phyloP scores from a whole-genome alignment of 1,140 invertebrate genomes.

The Cecropterus lyciades region DNA sequence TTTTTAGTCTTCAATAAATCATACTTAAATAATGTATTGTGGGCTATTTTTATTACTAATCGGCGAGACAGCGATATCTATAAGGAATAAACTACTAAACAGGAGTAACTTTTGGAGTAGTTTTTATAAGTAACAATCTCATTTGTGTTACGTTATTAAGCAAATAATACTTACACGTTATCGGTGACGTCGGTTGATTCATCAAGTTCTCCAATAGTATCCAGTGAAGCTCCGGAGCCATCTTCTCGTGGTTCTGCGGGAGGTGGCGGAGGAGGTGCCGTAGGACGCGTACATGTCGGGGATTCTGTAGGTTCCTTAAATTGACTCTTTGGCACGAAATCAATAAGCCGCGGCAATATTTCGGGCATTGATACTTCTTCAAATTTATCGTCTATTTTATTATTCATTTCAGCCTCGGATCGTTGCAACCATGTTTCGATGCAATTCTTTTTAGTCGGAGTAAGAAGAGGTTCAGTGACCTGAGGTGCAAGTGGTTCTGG shows the following conservation, averaged over 20 bases:
- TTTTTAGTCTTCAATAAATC: no score
- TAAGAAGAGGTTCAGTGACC: slow-evolving; percentile 69
- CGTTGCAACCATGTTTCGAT: slow-evolving; percentile 82
- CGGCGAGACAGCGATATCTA: no score
- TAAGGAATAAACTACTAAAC: no score
- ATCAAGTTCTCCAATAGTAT: slow-evolving; percentile 88
- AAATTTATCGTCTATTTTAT: slow-evolving; percentile 59
- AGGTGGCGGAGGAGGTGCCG: slow-evolving; percentile 66
- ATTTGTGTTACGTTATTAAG: neutral
- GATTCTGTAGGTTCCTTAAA: slow-evolving; percentile 68
- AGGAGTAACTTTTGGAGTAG: no score
- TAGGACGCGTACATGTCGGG: slow-evolving; percentile 54
- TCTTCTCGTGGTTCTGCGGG: slow-evolving; percentile 74
- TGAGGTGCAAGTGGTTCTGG: slow-evolving; percentile 56
- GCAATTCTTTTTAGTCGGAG: slow-evolving; percentile 81
- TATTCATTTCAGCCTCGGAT: slow-evolving; percentile 79
- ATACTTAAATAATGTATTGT: no score
- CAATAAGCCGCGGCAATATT: slow-evolving; percentile 86
- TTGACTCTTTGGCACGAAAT: slow-evolving; percentile 87
- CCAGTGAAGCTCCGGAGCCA: slow-evolving; percentile 81
- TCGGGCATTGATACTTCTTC: slow-evolving; percentile 69
- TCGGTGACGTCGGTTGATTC: slow-evolving; percentile 81
- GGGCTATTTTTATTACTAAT: slow-evolving; percentile 2
- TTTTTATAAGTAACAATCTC: no score
- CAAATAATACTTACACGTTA: slow-evolving; percentile 64